Percentiles rank a stretch among this genome's conserved stretches.
Conservation (phyloP, 1,140 invertebrate genomes). For the Eulimnadia texana region DNA sequence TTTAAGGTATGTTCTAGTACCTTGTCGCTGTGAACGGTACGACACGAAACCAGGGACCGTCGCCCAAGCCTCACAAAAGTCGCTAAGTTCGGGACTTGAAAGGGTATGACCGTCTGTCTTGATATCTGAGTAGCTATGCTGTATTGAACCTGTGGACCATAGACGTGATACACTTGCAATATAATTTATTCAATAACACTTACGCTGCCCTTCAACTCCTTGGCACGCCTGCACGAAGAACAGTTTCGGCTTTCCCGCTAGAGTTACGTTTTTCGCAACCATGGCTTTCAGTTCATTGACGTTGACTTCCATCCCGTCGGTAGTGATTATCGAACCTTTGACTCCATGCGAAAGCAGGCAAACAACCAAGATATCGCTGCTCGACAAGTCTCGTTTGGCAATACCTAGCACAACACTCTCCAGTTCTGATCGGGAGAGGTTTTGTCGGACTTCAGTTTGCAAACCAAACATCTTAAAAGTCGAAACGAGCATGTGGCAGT, state of each 20-base stretch:
- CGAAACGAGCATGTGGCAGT: neutral
- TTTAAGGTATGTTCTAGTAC: no score
- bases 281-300: conserved; percentile 5
- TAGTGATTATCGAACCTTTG: neutral
- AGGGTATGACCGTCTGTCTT: neutral
- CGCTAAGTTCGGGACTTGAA: neutral
- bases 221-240: conserved; percentile 30
- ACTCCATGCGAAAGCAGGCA: neutral
- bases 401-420: neutral
- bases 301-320: neutral
- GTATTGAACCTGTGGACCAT: neutral
- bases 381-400: neutral
- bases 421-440: neutral
- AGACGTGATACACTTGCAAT: no score
- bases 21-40: neutral
- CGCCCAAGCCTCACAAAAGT: conserved; percentile 7
- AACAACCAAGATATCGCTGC: neutral
- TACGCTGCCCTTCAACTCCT: conserved; percentile 20
- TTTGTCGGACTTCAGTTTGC: neutral
- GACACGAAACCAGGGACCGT: conserved; percentile 5
- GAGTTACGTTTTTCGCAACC: conserved; percentile 19
- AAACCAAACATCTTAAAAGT: neutral
- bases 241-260: conserved; percentile 26
- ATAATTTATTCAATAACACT: no score
- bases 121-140: neutral